phyloP scores from a whole-genome alignment of 2,113 vertebrate genomes.

The Gavia stellata region DNA sequence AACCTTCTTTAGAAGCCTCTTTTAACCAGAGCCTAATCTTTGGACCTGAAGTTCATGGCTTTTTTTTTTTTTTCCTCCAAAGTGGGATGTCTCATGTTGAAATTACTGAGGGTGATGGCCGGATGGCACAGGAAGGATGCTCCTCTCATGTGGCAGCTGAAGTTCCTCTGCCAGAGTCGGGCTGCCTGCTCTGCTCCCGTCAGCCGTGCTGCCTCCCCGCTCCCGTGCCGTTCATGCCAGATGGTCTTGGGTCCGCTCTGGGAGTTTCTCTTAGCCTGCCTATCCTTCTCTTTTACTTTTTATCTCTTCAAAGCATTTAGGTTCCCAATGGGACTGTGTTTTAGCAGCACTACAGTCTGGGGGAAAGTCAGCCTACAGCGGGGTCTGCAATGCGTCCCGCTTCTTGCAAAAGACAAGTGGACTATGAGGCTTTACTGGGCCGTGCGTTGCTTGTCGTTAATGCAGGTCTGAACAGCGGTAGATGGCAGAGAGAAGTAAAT shows the following conservation, averaged over 20 bases:
- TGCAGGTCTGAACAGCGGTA: not conserved
- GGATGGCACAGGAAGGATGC: not conserved
- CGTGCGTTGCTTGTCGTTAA: not conserved
- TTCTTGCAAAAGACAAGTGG: not conserved
- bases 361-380: not conserved
- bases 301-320: not conserved
- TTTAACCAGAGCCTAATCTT: not conserved
- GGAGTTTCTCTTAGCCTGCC: not conserved
- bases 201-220: not conserved
- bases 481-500: not conserved
- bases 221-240: fast-evolving
- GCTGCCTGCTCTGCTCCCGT: not conserved
- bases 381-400: fast-evolving
- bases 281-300: not conserved
- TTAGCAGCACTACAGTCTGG: not conserved
- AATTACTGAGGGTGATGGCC: not conserved
- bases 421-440: not conserved
- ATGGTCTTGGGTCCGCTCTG: not conserved
- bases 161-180: not conserved
- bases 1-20: not conserved
- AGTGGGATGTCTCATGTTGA: not conserved
- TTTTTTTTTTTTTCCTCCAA: not conserved
- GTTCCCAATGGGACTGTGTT: not conserved
- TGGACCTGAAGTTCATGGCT: not conserved
- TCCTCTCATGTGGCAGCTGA: not conserved